These are phyloP conservation scores for Drosophila monieri DNA, from an alignment of 2,888 invertebrate genomes.

Conservation along the genomic window DNA sequence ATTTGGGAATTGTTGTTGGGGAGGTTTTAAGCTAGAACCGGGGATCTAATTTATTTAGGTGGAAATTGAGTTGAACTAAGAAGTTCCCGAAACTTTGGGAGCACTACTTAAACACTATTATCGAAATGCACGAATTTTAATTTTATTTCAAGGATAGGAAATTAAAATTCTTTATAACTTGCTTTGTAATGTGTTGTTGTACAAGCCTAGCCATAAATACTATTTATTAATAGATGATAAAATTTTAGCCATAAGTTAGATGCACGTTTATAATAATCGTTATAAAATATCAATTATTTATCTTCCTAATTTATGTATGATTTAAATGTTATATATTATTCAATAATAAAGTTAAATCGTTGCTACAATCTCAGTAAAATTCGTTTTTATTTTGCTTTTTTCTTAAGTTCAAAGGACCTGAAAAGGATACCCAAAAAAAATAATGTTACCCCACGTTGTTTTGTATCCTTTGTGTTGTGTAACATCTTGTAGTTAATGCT, in stretches of 20 bases:
- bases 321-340: neutral
- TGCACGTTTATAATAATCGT: neutral
- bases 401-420: conserved; percentile 12
- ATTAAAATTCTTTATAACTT: neutral
- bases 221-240: neutral
- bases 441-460: conserved; percentile 3
- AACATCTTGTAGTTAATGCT: conserved; percentile 44
- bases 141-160: neutral
- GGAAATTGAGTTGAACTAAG: conserved; percentile 17
- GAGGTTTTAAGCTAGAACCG: conserved; percentile 13
- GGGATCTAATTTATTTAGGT: conserved; percentile 46
- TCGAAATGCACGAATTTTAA: neutral
- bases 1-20: conserved; percentile 19
- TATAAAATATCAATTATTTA: neutral
- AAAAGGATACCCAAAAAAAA: neutral
- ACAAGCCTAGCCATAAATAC: too few species aligned
- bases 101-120: conserved; percentile 7
- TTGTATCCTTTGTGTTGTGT: conserved; percentile 18
- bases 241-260: neutral
- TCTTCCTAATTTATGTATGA: neutral
- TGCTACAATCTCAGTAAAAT: neutral
- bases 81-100: conserved; percentile 18
- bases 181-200: too few species aligned
- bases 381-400: neutral
- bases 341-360: neutral